phyloP scores from a whole-genome alignment of 2,113 vertebrate species.

The Pyxicephalus adspersus region DNA sequence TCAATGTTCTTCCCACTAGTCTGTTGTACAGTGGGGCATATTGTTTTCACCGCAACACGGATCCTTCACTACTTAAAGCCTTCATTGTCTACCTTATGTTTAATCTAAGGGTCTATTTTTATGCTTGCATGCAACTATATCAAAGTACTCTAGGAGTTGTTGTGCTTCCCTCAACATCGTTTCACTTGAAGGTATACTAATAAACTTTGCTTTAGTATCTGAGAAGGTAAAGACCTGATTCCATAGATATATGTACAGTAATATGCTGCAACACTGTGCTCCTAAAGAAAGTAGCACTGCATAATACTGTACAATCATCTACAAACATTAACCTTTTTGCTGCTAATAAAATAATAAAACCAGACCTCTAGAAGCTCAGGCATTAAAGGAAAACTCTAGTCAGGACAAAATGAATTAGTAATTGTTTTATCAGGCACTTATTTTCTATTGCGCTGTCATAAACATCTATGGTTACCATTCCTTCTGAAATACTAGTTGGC shows the following conservation, averaged over 20 bases:
- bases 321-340: slow-evolving; percentile 8
- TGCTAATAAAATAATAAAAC: background rate
- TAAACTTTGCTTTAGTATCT: background rate
- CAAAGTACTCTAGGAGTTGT: slow-evolving; percentile 26
- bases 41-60: slow-evolving; percentile 5
- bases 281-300: background rate
- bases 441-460: no score
- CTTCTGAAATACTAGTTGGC: no score
- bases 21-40: background rate
- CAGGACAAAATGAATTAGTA: no score
- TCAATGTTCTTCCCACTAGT: background rate
- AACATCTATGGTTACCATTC: no score
- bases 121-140: slow-evolving; percentile 38
- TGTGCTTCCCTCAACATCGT: slow-evolving; percentile 31
- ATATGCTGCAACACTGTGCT: slow-evolving; percentile 15
- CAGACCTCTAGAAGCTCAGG: background rate
- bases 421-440: no score
- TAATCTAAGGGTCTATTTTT: slow-evolving; percentile 17
- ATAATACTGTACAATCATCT: slow-evolving; percentile 1
- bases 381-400: background rate
- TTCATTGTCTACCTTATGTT: slow-evolving; percentile 13
- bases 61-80: slow-evolving; percentile 12
- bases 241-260: background rate
- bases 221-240: background rate
- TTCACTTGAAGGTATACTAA: background rate